Evolutionary conservation across 2,888 invertebrate genomes (phyloP).

Genomic region (Diarsia dahlii): DNA sequence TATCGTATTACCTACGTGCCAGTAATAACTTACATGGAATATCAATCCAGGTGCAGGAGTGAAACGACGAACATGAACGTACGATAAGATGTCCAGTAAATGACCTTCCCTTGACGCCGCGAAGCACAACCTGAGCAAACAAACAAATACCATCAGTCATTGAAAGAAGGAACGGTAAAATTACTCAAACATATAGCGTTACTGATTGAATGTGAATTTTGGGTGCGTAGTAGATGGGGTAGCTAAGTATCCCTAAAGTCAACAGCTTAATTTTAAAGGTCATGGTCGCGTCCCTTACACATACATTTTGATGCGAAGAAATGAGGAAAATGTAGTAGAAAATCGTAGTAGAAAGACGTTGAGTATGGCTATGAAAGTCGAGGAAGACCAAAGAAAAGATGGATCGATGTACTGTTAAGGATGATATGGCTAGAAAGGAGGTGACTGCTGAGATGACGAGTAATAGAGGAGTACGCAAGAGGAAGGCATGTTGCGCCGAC

Average conservation of each 20-base stretch:
- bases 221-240: background rate
- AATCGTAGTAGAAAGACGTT: too few species aligned
- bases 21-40: slow-evolving; percentile 95
- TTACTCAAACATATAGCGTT: slow-evolving; percentile 3
- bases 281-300: slow-evolving; percentile 79
- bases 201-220: slow-evolving; percentile 6
- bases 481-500: too few species aligned
- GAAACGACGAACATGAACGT: slow-evolving; percentile 97
- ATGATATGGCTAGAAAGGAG: too few species aligned
- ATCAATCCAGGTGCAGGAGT: slow-evolving; percentile 99
- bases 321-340: too few species aligned
- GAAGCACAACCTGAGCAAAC: slow-evolving; percentile 93
- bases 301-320: slow-evolving; percentile 64
- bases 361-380: too few species aligned
- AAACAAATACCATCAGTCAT: background rate
- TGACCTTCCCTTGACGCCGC: slow-evolving; percentile 98
- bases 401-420: too few species aligned
- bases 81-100: slow-evolving; percentile 96
- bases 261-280: background rate
- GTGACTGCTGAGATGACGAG: too few species aligned
- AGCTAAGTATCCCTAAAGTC: background rate
- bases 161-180: background rate
- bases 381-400: too few species aligned
- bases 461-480: too few species aligned
- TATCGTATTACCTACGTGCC: background rate